A percentile compares a stretch with the other conserved stretches of the same genome.
Evolutionary conservation across 1,140 invertebrate genomes (phyloP).

Genomic region (Drosophila tristis): DNA sequence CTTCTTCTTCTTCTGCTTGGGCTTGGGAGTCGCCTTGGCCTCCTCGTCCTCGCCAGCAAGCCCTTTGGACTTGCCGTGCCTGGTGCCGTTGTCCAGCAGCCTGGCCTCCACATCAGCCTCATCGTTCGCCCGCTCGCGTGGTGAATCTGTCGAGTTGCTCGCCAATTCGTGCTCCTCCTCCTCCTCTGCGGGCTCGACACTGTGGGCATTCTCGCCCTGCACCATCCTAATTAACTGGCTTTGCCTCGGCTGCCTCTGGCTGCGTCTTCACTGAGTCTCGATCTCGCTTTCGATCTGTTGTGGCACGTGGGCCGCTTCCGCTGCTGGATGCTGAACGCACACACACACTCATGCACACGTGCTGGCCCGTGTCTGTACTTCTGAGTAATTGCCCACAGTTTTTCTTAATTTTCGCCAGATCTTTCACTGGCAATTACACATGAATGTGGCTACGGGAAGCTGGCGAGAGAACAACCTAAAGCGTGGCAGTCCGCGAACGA

Average conservation of each 20-base stretch:
- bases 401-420: slow-evolving; percentile 58
- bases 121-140: slow-evolving; percentile 7
- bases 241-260: background rate
- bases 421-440: slow-evolving; percentile 59
- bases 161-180: slow-evolving; percentile 44
- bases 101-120: slow-evolving; percentile 55
- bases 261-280: background rate
- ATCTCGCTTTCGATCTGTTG: slow-evolving; percentile 10
- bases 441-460: slow-evolving; percentile 1
- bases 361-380: background rate
- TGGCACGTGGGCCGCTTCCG: slow-evolving; percentile 55
- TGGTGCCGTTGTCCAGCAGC: slow-evolving; percentile 67
- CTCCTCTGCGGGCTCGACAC: slow-evolving; percentile 28
- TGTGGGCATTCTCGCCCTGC: slow-evolving; percentile 52
- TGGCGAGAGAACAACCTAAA: slow-evolving; percentile 52
- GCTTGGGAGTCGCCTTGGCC: slow-evolving; percentile 5
- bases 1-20: slow-evolving; percentile 56
- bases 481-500: slow-evolving; percentile 46
- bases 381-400: slow-evolving; percentile 14
- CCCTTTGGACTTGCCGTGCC: slow-evolving; percentile 25
- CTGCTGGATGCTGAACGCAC: slow-evolving; percentile 5
- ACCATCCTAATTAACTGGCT: slow-evolving; percentile 41
- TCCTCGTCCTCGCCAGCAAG: slow-evolving; percentile 4
- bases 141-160: slow-evolving; percentile 15
- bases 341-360: slow-evolving; percentile 17